Evolutionary conservation across 2,113 vertebrate genomes (phyloP).

Genomic region (Tachysurus vachellii): DNA sequence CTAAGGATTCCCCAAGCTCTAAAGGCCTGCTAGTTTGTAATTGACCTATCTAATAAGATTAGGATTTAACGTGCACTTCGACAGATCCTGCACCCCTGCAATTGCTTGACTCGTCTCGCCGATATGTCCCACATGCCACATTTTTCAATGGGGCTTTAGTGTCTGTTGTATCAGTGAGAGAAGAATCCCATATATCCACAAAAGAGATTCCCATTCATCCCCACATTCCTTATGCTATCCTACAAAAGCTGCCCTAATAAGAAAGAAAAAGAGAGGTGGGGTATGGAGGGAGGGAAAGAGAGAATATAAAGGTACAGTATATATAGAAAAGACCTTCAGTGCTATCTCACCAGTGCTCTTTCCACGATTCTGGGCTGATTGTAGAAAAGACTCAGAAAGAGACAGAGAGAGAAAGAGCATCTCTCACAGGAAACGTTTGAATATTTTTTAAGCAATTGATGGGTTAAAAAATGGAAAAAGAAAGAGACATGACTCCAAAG

Average conservation of each 20-base stretch:
- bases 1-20: background rate
- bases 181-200: slow-evolving; percentile 53
- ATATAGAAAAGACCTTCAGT: no score
- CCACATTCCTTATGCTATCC: slow-evolving; percentile 60
- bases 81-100: slow-evolving; percentile 6
- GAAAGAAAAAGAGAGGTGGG: slow-evolving; percentile 43
- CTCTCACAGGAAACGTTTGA: background rate
- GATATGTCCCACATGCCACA: slow-evolving; percentile 28
- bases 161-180: slow-evolving; percentile 40
- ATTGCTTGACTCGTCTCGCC: slow-evolving; percentile 19
- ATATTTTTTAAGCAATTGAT: background rate
- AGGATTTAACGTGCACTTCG: slow-evolving; percentile 35
- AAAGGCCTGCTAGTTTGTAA: slow-evolving; percentile 32
- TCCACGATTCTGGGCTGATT: background rate
- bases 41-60: slow-evolving; percentile 46
- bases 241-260: slow-evolving; percentile 60
- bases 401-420: background rate
- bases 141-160: slow-evolving; percentile 53
- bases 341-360: background rate
- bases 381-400: background rate
- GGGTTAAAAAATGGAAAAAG: background rate
- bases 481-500: background rate
- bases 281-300: background rate
- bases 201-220: slow-evolving; percentile 53
- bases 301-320: background rate